These are phyloP conservation scores for Atractosteus spatula DNA, from an alignment of 2,113 vertebrate genomes.

Conservation along the genomic window DNA sequence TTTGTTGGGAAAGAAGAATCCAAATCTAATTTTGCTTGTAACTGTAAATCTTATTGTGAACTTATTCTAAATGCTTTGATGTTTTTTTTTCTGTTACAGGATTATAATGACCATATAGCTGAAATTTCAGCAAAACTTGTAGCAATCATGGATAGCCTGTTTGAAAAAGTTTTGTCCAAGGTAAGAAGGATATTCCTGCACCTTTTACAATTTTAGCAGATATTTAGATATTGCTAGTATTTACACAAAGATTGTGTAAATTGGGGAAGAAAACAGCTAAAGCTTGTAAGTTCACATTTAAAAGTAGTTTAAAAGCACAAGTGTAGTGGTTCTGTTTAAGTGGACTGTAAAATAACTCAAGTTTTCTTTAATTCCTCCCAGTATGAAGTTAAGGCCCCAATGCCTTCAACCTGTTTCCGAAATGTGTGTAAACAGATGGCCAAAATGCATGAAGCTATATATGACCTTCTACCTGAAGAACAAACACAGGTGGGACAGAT, in stretches of 20 bases:
- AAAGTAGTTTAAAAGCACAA: no score
- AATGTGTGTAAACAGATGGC: slow-evolving; percentile 94
- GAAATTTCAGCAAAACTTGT: slow-evolving; percentile 96
- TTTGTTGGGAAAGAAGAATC: neutral
- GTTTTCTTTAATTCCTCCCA: slow-evolving; percentile 45
- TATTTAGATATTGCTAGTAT: no score
- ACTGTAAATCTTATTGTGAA: neutral
- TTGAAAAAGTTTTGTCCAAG: slow-evolving; percentile 92
- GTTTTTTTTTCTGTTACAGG: slow-evolving; percentile 68
- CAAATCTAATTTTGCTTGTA: no score
- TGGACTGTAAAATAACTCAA: neutral
- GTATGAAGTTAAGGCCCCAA: slow-evolving; percentile 97
- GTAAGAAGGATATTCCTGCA: slow-evolving; percentile 53
- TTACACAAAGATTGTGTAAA: no score
- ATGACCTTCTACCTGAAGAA: slow-evolving; percentile 87
- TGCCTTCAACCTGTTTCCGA: slow-evolving; percentile 91
- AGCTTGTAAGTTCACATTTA: no score
- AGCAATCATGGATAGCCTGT: slow-evolving; percentile 96
- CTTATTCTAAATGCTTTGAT: slow-evolving; percentile 25
- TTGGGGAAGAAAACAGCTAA: no score
- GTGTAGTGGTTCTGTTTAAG: no score
- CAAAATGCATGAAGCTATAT: slow-evolving; percentile 98
- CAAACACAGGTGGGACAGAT: slow-evolving; percentile 81
- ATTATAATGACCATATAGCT: slow-evolving; percentile 94
- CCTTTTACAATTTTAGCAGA: no score